A percentile compares a stretch with the other conserved stretches of the same genome.
These are phyloP conservation scores for Choristoneura rosaceana DNA, from an alignment of 2,888 invertebrate species.

Conservation along the genomic window DNA sequence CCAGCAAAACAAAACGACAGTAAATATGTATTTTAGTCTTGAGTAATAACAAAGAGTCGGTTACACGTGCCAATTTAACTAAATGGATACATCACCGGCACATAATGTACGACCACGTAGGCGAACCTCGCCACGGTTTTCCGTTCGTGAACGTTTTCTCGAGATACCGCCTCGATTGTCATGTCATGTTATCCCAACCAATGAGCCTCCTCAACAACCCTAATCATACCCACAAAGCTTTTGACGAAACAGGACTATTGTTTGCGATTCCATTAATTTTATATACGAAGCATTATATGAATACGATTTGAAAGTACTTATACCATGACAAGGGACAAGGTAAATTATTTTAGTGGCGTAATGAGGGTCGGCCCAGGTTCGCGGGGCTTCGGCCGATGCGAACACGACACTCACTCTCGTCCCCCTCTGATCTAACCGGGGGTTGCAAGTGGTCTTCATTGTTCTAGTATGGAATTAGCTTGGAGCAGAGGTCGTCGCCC, in stretches of 20 bases:
- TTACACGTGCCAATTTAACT: neutral
- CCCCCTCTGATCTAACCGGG: constrained; percentile 16
- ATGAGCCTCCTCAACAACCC: constrained; percentile 23
- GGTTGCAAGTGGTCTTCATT: constrained; percentile 31
- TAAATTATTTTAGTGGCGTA: constrained; percentile 24
- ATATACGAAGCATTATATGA: constrained; percentile 19
- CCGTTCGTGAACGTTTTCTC: neutral
- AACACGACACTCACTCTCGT: constrained; percentile 8
- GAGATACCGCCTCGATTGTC: constrained; percentile 6
- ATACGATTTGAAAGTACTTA: constrained; percentile 20
- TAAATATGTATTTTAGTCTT: too few species aligned
- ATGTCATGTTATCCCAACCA: constrained; percentile 19
- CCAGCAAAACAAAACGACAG: too few species aligned
- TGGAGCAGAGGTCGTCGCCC: constrained; percentile 27
- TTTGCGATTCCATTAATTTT: constrained; percentile 22
- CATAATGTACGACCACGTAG: neutral
- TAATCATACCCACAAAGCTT: constrained; percentile 22
- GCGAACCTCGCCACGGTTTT: neutral
- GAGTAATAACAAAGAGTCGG: too few species aligned
- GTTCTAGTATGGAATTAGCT: constrained; percentile 13
- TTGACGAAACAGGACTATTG: constrained; percentile 18
- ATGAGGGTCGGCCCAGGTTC: constrained; percentile 15
- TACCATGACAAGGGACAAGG: constrained; percentile 18
- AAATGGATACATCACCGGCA: neutral
- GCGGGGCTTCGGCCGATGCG: neutral